Evolutionary conservation across 2,797 vertebrate species (phyloP), one percentile per base, ranked within the genome.

Genomic region (Sebastes hopkinsi): DNA sequence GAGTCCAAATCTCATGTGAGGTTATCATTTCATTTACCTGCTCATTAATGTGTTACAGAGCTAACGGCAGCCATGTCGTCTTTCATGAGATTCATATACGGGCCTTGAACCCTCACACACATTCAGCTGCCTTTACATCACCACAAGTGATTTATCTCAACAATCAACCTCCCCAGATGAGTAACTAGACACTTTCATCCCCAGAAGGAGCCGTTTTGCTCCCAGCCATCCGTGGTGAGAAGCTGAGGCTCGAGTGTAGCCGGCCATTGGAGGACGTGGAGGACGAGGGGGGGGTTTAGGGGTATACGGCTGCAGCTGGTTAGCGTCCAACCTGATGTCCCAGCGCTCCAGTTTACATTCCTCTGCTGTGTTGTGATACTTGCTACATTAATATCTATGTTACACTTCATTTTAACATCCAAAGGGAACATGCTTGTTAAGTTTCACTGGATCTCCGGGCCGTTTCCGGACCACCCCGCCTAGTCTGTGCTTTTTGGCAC

Each of bases 381-480:
- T 92, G 90, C 91, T 91, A 91, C 90, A 95, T 95, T 94, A 94
- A 94, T 92, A 93, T 94, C 88, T 69, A 77, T 85, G 88, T 94
- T 92, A 92, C 89, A 92, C 90, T 94, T 92, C 88, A 88, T 90
- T 90, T 93, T 93, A 91, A 88, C 88, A 89, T 93, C 79, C 93
- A 93, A 93, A 65, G 79, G 80, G 89, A 94, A 91, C 92, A 94
- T 79, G 93, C 88, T 93, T 92, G 93, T 95, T 94, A 94, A 92
- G 77, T 94, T 94, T 94, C 92, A 92, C 90, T 81, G 85, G 86
- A 91, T 91, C 85, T 86, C 86, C 8, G 62, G 83, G 82, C 83
- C 16, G 50, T 92, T 94, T 95, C 92, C 90, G 89, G 94, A 94
- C 95, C 94, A 95, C 92, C 91, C 86, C 73, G 84, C 72, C 86